Conservation (phyloP, 2,888 invertebrate genomes). For the Drosophila flavopinicola region DNA sequence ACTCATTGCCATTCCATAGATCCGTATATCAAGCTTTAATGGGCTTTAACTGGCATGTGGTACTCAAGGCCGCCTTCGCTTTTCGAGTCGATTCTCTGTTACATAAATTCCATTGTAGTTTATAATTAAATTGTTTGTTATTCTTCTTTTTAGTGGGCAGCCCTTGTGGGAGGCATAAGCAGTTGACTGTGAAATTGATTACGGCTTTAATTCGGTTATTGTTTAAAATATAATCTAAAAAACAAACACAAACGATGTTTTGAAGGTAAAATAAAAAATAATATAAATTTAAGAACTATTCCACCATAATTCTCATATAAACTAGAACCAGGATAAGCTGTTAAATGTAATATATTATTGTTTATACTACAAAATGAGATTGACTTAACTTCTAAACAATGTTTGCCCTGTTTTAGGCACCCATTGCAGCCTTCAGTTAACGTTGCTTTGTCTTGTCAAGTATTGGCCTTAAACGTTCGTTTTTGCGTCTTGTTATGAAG, state of each 20-base stretch:
- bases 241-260: not conserved
- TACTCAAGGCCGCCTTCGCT: conserved; percentile 47
- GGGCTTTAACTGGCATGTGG: conserved; percentile 49
- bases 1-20: conserved; percentile 66
- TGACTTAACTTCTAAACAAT: not conserved
- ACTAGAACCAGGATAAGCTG: not conserved
- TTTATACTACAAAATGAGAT: conserved; percentile 1
- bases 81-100: conserved; percentile 40
- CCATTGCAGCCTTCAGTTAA: conserved; percentile 34
- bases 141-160: conserved; percentile 6
- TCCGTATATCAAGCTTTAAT: conserved; percentile 66
- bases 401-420: not conserved
- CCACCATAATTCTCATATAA: not conserved
- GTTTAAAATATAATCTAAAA: conserved; percentile 17
- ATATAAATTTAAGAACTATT: not conserved
- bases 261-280: not conserved
- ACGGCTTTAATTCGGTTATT: conserved; percentile 9
- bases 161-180: conserved; percentile 4
- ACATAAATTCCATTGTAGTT: conserved; percentile 54
- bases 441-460: conserved; percentile 54
- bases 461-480: conserved; percentile 61
- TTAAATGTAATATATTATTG: not conserved
- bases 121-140: conserved; percentile 41
- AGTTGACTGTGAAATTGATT: conserved; percentile 9
- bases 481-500: conserved; percentile 12